Evolutionary conservation across 2,113 vertebrate genomes (phyloP).

Genomic region (Melanocharis versteri): DNA sequence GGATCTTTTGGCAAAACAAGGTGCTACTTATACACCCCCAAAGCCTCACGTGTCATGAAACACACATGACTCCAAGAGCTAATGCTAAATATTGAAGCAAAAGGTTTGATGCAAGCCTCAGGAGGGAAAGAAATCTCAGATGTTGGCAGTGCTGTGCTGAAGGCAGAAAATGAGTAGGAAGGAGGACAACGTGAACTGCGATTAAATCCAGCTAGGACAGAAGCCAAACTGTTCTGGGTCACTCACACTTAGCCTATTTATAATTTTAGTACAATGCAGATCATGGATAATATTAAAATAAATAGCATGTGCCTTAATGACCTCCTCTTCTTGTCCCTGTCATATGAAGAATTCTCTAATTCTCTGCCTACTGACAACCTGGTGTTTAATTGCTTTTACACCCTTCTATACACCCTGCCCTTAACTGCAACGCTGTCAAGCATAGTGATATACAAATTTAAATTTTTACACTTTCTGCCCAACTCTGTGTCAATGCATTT

Average conservation of each 20-base stretch:
- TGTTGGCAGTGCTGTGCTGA: neutral
- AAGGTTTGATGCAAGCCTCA: neutral
- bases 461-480: neutral
- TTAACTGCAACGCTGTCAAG: neutral
- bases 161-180: slow-evolving; percentile 52
- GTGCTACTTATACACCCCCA: neutral
- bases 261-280: slow-evolving; percentile 37
- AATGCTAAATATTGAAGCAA: neutral
- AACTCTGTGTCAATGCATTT: neutral
- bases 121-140: neutral
- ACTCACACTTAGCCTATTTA: slow-evolving; percentile 56
- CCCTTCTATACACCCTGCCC: neutral
- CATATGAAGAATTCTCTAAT: neutral
- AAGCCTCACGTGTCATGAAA: neutral
- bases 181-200: neutral
- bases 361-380: slow-evolving; percentile 8
- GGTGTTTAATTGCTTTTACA: neutral
- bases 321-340: slow-evolving; percentile 11
- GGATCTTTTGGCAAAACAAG: neutral
- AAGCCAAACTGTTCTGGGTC: slow-evolving; percentile 48
- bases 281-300: slow-evolving; percentile 31
- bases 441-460: neutral
- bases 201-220: slow-evolving; percentile 44
- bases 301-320: slow-evolving; percentile 3
- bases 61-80: neutral